Conservation (phyloP, 2,888 invertebrate genomes). For the Timandra comae region DNA sequence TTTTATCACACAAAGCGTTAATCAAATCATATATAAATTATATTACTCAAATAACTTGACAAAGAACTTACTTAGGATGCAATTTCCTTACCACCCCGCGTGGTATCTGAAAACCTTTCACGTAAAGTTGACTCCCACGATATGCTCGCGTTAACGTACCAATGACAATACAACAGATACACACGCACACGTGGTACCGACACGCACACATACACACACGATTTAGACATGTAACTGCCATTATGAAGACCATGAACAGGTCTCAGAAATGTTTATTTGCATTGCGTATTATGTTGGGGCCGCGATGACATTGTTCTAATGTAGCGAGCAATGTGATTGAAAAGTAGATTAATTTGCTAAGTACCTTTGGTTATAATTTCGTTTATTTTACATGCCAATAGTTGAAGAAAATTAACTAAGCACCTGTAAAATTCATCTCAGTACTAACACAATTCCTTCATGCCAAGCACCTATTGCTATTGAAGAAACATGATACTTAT, state of each 20-base stretch:
- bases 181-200: slow-evolving; percentile 26
- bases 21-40: slow-evolving; percentile 6
- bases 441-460: too few relatives aligned
- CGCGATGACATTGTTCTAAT: slow-evolving; percentile 12
- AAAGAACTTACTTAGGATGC: slow-evolving; percentile 5
- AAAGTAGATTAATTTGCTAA: too few relatives aligned
- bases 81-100: slow-evolving; percentile 11
- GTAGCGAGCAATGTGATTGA: slow-evolving; percentile 27
- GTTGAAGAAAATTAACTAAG: too few relatives aligned
- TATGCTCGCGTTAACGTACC: slow-evolving; percentile 28
- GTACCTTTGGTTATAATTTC: too few relatives aligned
- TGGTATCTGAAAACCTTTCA: slow-evolving; percentile 39
- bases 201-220: slow-evolving; percentile 29
- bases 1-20: slow-evolving; percentile 22
- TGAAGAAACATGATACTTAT: too few relatives aligned
- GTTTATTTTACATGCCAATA: too few relatives aligned
- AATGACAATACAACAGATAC: slow-evolving; percentile 28
- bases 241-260: slow-evolving; percentile 34
- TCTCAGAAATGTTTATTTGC: slow-evolving; percentile 33
- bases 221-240: slow-evolving; percentile 34
- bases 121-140: slow-evolving; percentile 41
- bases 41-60: slow-evolving; percentile 1
- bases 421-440: too few relatives aligned
- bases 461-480: too few relatives aligned
- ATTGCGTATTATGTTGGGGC: slow-evolving; percentile 30